These are phyloP conservation scores for Autographa gamma DNA, from an alignment of 2,888 invertebrate genomes.

Conservation along the genomic window DNA sequence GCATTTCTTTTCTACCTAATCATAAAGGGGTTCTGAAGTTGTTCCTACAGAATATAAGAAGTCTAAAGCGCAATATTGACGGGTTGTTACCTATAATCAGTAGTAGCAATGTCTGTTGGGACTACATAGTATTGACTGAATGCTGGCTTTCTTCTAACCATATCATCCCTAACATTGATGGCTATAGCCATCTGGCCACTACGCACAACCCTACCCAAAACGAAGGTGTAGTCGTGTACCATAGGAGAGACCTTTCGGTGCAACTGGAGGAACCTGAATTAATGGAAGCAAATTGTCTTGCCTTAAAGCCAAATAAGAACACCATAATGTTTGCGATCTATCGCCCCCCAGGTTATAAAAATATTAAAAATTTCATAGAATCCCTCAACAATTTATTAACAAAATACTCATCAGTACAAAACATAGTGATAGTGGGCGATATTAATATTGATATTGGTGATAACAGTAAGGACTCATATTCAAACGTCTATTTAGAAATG, in stretches of 20 bases:
- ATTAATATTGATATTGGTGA: constrained; percentile 7
- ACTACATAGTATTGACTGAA: constrained; percentile 7
- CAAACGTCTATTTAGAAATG: constrained; percentile 3
- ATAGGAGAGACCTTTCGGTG: too few relatives aligned
- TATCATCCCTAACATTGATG: background rate
- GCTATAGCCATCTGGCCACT: too few relatives aligned
- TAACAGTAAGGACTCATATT: background rate
- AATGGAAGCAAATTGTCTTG: too few relatives aligned
- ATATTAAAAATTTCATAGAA: background rate
- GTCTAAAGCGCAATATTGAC: background rate
- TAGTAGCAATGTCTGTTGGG: background rate
- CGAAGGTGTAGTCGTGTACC: too few relatives aligned
- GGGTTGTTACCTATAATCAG: background rate
- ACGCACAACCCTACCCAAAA: too few relatives aligned
- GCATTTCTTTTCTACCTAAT: too few relatives aligned
- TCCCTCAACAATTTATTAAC: background rate
- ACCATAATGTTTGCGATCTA: background rate
- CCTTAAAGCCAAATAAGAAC: too few relatives aligned
- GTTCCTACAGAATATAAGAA: constrained; percentile 3
- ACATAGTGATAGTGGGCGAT: constrained; percentile 7
- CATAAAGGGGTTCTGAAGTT: background rate
- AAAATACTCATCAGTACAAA: background rate
- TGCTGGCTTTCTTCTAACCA: background rate
- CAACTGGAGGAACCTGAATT: too few relatives aligned
- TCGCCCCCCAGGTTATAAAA: constrained; percentile 7